Evolutionary conservation across 2,113 vertebrate species (phyloP).

Genomic region (Stegastes partitus): DNA sequence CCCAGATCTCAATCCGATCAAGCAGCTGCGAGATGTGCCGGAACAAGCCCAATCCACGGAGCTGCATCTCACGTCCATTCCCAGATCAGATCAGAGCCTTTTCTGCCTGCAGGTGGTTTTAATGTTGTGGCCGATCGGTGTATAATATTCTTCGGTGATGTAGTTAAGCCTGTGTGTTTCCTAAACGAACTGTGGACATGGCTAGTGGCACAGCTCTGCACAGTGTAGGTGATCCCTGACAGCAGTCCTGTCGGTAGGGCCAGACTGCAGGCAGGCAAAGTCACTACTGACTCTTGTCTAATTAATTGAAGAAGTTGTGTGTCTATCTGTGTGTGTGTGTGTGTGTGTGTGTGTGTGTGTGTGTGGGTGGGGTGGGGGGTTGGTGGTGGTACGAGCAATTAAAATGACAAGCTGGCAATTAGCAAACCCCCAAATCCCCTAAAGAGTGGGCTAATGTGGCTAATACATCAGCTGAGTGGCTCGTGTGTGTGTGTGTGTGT

Average conservation of each 20-base stretch:
- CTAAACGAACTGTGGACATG: background rate
- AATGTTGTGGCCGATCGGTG: no score
- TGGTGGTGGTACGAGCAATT: slow-evolving; percentile 87
- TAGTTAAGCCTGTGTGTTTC: background rate
- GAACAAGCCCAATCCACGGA: background rate
- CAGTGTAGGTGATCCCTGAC: slow-evolving; percentile 11
- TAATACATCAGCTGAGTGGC: slow-evolving; percentile 86
- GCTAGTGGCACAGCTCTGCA: background rate
- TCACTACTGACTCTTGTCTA: slow-evolving; percentile 82
- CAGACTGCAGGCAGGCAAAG: slow-evolving; percentile 29
- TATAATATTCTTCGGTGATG: no score
- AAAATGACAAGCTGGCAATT: slow-evolving; percentile 98
- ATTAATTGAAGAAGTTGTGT: slow-evolving; percentile 90
- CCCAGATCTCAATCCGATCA: background rate
- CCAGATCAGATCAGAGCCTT: no score
- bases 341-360: slow-evolving; percentile 32
- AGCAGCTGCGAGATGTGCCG: background rate
- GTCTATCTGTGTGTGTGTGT: slow-evolving; percentile 37
- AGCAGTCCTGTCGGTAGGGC: slow-evolving; percentile 2
- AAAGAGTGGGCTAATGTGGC: slow-evolving; percentile 90
- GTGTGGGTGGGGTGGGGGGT: slow-evolving; percentile 36
- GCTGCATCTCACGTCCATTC: no score
- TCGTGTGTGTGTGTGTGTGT: no score
- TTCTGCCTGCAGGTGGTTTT: no score
- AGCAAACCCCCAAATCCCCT: slow-evolving; percentile 92